Base-by-base conservation (phyloP, 2,888 invertebrate genomes). In the Xestia xanthographa region DNA sequence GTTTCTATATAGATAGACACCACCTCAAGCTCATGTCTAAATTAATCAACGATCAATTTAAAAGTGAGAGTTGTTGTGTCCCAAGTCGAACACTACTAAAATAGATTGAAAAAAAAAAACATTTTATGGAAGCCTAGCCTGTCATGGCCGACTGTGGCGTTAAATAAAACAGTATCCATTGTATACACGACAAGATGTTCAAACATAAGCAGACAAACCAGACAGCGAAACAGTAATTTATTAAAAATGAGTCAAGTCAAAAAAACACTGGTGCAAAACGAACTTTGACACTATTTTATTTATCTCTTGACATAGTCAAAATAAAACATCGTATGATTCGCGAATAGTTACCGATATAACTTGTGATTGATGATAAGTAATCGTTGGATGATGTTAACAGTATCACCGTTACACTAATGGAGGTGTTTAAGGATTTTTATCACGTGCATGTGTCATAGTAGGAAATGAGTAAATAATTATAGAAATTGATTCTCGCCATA, bases 291-390 rank as follows among this genome's bases (percentile, higher is more conserved):
- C 41, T 20, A 11, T 22, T 29, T 20, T 20, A 0, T 17, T 58
- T 56, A 72, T 80, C 69, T 20, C 34, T 50, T 29, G 26, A 60
- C 34, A 62, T 50, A 80, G 73, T 29, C 73, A 84, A 81, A 81
- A 80, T 56, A 74, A 50, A 81, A 69, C 26, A 80, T 85, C 85
- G 74, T 70, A 81, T 74, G 85, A 80, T 80, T 66, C n/a, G 68
- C 53, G 29, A 69, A 84, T 14, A 66, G 20, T 68, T 80, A 29
- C 41, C 43, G 45, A 80, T 66, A 80, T 58, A 66, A 62, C 53
- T 73, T 53, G 26, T n/a, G 41, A 56, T 26, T 38, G 66, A 62
- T 62, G 56, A 74, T 80, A 53, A 56, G 29, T 70, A 74, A 85
- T 81, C 85, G 48, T 50, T 29, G 50, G 26, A 58, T 70, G 83